Base-by-base conservation (phyloP, 2,888 invertebrate genomes). In the Chaitophorus viminalis region DNA sequence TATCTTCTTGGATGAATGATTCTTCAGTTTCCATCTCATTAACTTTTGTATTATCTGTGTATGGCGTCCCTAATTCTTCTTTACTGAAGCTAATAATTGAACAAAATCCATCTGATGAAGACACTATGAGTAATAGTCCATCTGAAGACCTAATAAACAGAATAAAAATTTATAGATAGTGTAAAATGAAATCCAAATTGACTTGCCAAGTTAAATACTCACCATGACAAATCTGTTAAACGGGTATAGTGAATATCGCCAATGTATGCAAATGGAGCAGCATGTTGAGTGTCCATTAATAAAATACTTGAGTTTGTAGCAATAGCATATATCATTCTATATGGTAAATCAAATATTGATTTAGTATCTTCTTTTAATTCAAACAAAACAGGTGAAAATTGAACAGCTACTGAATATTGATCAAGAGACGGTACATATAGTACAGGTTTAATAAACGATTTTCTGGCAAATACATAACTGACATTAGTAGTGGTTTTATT, bases 41-140 rank as follows among this genome's bases (percentile, higher is more conserved):
- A 6, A 52, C 65, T 25, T 68, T 17, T 31, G 70, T 46, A 2
- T 65, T 72, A 70, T 88, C 78, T 8, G 25, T 76, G 81, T 82
- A 89, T 5, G 91, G 89, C 79, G 91, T 90, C 68, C 97, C 97
- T 25, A 97, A 91, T 92, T 97, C 97, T 25, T 93, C 93, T 14
- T 93, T 92, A 60, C 93, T 93, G 91, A 98, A 97, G n/a, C 94
- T 94, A 36, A 97, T 93, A 83, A 97, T 92, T 0, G 97, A 95
- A 91, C 97, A 97, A 91, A 95, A 98, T 2, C 98, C 98, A 92
- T 98, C 98, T 0, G 96, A 96, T 25, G 97, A 97, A 5, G 97
- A 96, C 0, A 95, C 94, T 11, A 96, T 93, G 88, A 98, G 92
- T 85, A 95, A 92, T 89, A 92, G 92, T 1, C 97, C 97, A 92